Conservation (phyloP, 2,888 invertebrate species). For the Ophioninae sp. region DNA sequence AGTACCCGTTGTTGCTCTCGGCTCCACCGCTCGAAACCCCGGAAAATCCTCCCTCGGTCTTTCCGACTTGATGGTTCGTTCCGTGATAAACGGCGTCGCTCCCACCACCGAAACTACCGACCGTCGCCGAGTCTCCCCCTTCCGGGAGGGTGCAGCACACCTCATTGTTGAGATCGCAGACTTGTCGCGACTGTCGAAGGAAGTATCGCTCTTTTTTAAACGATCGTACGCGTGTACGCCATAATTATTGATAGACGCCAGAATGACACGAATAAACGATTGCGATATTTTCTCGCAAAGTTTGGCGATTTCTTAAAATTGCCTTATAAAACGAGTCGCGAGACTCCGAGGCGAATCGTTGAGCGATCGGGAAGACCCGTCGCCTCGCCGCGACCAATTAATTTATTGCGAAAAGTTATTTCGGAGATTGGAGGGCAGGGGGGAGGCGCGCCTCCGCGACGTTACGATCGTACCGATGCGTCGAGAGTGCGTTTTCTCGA, state of each 20-base stretch:
- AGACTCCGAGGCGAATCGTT: neutral
- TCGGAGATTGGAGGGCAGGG: too few relatives aligned
- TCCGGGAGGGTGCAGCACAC: slow-evolving; percentile 71
- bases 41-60: slow-evolving; percentile 43
- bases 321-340: neutral
- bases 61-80: slow-evolving; percentile 11
- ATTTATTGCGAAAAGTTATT: slow-evolving; percentile 24
- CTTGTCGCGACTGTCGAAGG: slow-evolving; percentile 66
- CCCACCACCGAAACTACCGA: too few relatives aligned
- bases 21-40: slow-evolving; percentile 24
- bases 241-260: too few relatives aligned
- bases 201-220: neutral
- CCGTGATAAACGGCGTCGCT: too few relatives aligned
- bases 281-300: slow-evolving; percentile 6
- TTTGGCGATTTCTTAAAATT: slow-evolving; percentile 3
- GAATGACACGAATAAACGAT: too few relatives aligned
- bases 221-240: too few relatives aligned
- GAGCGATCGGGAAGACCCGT: neutral
- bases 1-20: slow-evolving; percentile 70
- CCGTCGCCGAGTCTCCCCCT: slow-evolving; percentile 8
- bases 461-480: too few relatives aligned
- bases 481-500: too few relatives aligned
- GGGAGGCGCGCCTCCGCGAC: too few relatives aligned
- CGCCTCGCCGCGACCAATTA: slow-evolving; percentile 12
- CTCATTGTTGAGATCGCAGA: slow-evolving; percentile 69